Base-by-base conservation (phyloP, 2,888 invertebrate genomes). In the Chorisops tibialis region DNA sequence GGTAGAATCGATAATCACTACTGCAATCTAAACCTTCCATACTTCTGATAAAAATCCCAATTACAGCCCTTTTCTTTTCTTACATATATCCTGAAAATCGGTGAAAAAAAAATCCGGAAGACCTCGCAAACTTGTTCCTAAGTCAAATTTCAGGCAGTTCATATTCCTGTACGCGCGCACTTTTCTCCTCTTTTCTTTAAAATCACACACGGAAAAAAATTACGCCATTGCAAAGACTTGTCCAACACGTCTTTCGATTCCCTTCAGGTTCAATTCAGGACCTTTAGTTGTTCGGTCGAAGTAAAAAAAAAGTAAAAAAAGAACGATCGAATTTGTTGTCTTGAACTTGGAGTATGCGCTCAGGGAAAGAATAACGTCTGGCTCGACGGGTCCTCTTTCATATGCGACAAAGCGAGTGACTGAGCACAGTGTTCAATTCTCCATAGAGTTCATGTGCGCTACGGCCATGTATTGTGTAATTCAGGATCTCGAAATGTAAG, bases 331-430 rank as follows among this genome's bases (percentile, higher is more conserved):
- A 30, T 9, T 41, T 12, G 9, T 5, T 41, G 2, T 1, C 3
- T 14, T 12, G 41, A 11, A 30, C 30, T 5, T 41, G 22, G 37
- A 59, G 37, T 22, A 38, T 59, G 59, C 43, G 43, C 48, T 59
- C 37, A 41, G 43, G 48, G 58, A 59, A 62, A 66, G 65, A 66
- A 66, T 66, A 66, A 66, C 66, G 66, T 66, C 66, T 66, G 66
- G 66, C 66, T 63, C 66, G 54, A 65, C 66, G 66, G 66, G 66
- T 66, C 66, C 62, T 65, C 62, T 66, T 60, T 59, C 56, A 61
- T 49, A 41, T 45, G 22, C 37, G 35, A 37, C 50, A 56, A 59
- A 41, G 35, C 30, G 38, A 52, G 38, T 30, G n/a, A n/a, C n/a
- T n/a, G 62, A 59, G 51, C 45, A 37, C 54, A 61, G 14, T 22